Evolutionary conservation across 2,888 invertebrate species (phyloP), one percentile per base, ranked within the genome.

Genomic region (Latrodectus hesperus): DNA sequence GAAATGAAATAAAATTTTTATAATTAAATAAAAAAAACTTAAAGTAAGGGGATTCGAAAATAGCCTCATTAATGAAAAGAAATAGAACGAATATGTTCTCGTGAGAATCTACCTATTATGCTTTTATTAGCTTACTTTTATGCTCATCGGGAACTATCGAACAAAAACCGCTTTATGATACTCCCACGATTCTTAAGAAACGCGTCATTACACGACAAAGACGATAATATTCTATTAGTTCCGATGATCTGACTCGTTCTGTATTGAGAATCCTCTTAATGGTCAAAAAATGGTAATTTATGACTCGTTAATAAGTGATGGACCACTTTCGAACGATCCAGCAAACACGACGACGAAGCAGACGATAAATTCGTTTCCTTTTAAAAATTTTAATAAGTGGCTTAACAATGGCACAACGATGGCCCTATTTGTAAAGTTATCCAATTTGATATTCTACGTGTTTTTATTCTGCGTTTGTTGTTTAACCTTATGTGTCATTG

Each of bases 321-420:
- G 68, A 84, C 68, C 74, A 17, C 60, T 80, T 80, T 68, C 68
- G 17, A 79, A 79, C 55, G 79, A 68, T 26, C 52, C 38, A 70
- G 76, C 75, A 75, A 70, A 83, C 55, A 68, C 76, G 71, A 78
- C 67, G 53, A 22, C 67, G 49, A 65, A 17, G 80, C 72, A 79
- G 67, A 86, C 76, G 75, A 86, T 86, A 86, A 86, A 80, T 85
- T 80, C 75, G n/a, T 51, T 73, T 68, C 78, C 74, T 73, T 49
- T 55, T 52, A 49, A 74, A 85, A 76, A 76, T 75, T 74, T 80
- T 86, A 86, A 86, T 86, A 80, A 80, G 80, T 26, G 49, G 64
- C 65, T 86, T 70, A 76, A 86, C 85, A 86, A 86, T 86, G 51
- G 80, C 38, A 53, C 22, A 85, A 75, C 38, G 76, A 67, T 38